phyloP scores from a whole-genome alignment of 2,888 invertebrate genomes.

The Metallyticus violacea region DNA sequence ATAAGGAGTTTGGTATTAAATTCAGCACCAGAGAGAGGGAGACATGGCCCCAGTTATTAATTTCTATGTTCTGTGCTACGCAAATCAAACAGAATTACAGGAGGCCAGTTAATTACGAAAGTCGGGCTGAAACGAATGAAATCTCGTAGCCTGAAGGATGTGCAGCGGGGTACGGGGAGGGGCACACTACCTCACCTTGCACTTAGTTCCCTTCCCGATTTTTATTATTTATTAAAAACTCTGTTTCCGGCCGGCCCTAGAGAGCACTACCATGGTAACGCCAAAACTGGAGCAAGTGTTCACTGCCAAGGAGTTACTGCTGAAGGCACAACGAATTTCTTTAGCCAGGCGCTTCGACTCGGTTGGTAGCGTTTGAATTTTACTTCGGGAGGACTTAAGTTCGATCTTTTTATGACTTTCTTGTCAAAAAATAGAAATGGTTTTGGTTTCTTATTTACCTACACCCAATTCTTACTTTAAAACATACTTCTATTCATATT shows the following conservation, averaged over 20 bases:
- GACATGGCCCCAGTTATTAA: conserved; percentile 33
- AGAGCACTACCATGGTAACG: not conserved
- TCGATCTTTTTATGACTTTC: too few species aligned
- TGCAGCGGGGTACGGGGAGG: not conserved
- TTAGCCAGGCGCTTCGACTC: too few species aligned
- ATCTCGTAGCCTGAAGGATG: conserved; percentile 5
- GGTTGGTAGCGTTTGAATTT: too few species aligned
- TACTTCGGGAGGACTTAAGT: too few species aligned
- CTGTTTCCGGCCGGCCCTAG: not conserved
- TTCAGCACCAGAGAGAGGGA: conserved; percentile 15
- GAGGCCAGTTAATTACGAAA: conserved; percentile 33
- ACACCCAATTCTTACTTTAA: too few species aligned
- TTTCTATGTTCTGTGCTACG: conserved; percentile 32
- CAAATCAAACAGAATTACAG: conserved; percentile 35
- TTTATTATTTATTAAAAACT: conserved; percentile 20
- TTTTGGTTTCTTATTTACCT: too few species aligned
- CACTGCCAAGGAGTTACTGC: too few species aligned
- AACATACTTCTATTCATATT: too few species aligned
- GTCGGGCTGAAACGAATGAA: not conserved
- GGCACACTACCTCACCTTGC: not conserved
- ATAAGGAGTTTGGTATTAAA: conserved; percentile 34
- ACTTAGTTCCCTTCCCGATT: conserved; percentile 4
- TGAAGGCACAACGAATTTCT: too few species aligned
- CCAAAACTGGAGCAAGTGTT: too few species aligned
- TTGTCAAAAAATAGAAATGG: too few species aligned